These are phyloP conservation scores for Mico argentatus DNA, from an alignment of 2,797 vertebrate species.

Conservation along the genomic window DNA sequence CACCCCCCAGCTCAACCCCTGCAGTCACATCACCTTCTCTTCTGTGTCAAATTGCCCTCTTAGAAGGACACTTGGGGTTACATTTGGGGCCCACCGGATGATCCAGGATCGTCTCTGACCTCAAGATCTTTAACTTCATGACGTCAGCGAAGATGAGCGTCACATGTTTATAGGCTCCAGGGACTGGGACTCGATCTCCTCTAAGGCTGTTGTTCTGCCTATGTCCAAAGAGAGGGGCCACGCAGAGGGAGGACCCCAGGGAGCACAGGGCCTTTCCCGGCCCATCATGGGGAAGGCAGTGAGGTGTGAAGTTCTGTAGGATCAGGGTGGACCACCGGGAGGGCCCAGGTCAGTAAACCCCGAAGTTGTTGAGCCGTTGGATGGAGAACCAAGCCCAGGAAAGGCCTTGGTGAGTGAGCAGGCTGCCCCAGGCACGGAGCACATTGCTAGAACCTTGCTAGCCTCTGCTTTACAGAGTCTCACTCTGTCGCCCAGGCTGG, in stretches of 20 bases:
- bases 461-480: background rate
- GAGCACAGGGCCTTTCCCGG: accelerated
- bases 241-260: accelerated
- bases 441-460: too few relatives aligned
- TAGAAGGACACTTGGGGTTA: background rate
- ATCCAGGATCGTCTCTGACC: background rate
- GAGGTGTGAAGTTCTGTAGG: background rate
- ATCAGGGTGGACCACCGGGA: accelerated
- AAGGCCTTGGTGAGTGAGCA: accelerated
- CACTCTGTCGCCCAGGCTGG: background rate
- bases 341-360: background rate
- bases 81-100: background rate
- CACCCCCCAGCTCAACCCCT: background rate
- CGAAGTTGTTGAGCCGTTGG: background rate
- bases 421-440: background rate
- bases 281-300: too few relatives aligned
- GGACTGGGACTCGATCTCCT: background rate
- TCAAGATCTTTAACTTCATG: too few relatives aligned
- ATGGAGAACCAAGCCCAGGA: accelerated
- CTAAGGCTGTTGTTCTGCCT: accelerated
- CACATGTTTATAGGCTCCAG: too few relatives aligned
- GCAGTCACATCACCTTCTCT: background rate
- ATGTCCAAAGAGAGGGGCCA: background rate
- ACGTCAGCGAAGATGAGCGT: background rate
- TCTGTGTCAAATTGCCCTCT: background rate